Conservation (phyloP, 1,140 invertebrate species). For the Pogonomyrmex barbatus region DNA sequence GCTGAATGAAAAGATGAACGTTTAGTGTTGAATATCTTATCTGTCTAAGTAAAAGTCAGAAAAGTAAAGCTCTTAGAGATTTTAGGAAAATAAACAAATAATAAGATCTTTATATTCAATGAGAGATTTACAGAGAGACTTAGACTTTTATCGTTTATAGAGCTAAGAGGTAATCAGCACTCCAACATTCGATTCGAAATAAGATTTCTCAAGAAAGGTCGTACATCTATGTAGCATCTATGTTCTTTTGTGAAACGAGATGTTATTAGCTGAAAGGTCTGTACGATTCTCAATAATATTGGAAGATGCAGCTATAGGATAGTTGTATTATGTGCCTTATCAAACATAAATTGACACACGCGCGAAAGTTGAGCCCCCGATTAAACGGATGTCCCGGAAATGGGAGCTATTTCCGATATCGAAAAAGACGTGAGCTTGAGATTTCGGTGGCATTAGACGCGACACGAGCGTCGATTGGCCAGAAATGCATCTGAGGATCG, state of each 20-base stretch:
- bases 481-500: constrained; percentile 64
- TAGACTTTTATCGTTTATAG: background rate
- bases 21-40: background rate
- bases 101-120: background rate
- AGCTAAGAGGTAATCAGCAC: background rate
- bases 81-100: background rate
- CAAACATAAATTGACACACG: constrained; percentile 27
- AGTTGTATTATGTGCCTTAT: constrained; percentile 8
- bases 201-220: background rate
- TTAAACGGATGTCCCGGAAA: constrained; percentile 52
- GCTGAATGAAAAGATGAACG: background rate
- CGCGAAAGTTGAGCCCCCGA: constrained; percentile 47
- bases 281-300: background rate
- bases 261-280: background rate
- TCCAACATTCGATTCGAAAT: constrained; percentile 18
- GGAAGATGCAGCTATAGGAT: background rate
- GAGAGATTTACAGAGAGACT: background rate
- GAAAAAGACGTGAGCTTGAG: constrained; percentile 46
- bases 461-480: constrained; percentile 49
- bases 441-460: constrained; percentile 61
- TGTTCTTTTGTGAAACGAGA: constrained; percentile 1
- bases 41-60: background rate
- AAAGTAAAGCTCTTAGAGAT: background rate
- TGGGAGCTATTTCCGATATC: constrained; percentile 61
- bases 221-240: background rate